Evolutionary conservation across 92 coral and sea anemone genomes (phyloP).

Genomic region (Epizoanthus rinbou): DNA sequence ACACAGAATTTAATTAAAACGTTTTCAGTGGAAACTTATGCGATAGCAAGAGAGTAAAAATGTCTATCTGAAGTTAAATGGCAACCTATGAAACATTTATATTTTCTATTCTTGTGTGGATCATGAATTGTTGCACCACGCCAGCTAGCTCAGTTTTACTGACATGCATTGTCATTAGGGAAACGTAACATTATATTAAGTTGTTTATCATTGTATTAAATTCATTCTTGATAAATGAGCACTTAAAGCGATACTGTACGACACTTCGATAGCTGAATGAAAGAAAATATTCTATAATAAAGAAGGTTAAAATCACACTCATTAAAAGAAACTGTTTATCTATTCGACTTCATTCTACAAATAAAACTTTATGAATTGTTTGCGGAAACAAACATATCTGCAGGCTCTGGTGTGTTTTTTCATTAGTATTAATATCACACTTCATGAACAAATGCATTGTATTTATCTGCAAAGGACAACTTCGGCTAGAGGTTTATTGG

Average conservation of each 20-base stretch:
- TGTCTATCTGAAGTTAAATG: too few relatives aligned
- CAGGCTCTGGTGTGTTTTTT: not conserved
- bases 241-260: not conserved
- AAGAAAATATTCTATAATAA: not conserved
- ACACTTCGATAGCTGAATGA: not conserved
- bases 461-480: constrained; percentile 4
- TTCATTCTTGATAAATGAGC: not conserved
- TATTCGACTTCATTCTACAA: not conserved
- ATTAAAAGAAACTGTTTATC: not conserved
- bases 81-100: too few relatives aligned
- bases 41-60: too few relatives aligned
- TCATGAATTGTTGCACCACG: not conserved
- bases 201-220: not conserved
- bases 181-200: not conserved
- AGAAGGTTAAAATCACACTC: not conserved
- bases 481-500: constrained; percentile 22
- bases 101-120: too few relatives aligned
- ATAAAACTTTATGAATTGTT: not conserved
- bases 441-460: constrained; percentile 1
- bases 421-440: not conserved
- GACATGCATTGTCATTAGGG: not conserved
- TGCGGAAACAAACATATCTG: constrained; percentile 2
- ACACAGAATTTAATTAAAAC: too few relatives aligned
- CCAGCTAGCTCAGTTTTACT: not conserved
- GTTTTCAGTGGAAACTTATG: too few relatives aligned